Evolutionary conservation across 64 coral and sea anemone species (phyloP), one percentile per base, ranked within the genome.

Genomic region (Anthopleura sola): DNA sequence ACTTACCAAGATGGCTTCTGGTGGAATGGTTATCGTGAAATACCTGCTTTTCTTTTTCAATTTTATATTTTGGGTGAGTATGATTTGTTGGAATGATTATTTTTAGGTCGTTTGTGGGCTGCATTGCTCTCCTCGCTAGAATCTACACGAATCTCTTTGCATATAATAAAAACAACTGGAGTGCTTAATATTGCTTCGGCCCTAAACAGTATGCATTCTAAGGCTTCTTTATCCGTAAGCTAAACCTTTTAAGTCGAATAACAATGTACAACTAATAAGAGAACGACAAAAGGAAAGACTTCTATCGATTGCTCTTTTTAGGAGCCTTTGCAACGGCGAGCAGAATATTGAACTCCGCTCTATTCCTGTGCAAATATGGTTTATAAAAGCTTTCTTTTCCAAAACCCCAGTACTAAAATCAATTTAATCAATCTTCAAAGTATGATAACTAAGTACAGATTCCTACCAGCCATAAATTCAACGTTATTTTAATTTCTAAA

Each of bases 21-120:
- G 94, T 68, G 94, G 94, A 64, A 96, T 96, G 94, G 87, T 87
- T 83, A 44, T 89, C 37, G 80, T 96, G 37, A 96, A 96, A 86
- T 96, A 96, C 36, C 90, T 96, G 8, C 60, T 96, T 37, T 96
- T 96, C 60, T 87, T 96, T 78, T 96, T 96, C 49, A 96, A 96
- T 37, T 75, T 92, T 58, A 66, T 96, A 49, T 96, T 96, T 50
- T 96, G 94, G 94, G 94, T 96, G 55, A 92, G 94, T 92, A 84
- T 71, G 66, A 17, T 20, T 48, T 78, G 3, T 78, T 44, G 0
- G 36, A 20, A 20, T 10, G n/a, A 17, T 13, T 13, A 13, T 2
- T 53, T 48, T 53, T 12, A 15, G 49, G 50, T 44, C 5, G 24
- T 66, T 32, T 34, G n/a, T n/a, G 28, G 13, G 66, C 28, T 32